A percentile compares a stretch with the other conserved stretches of the same genome.
phyloP scores from a whole-genome alignment of 2,113 vertebrate genomes.

The Bos javanicus region DNA sequence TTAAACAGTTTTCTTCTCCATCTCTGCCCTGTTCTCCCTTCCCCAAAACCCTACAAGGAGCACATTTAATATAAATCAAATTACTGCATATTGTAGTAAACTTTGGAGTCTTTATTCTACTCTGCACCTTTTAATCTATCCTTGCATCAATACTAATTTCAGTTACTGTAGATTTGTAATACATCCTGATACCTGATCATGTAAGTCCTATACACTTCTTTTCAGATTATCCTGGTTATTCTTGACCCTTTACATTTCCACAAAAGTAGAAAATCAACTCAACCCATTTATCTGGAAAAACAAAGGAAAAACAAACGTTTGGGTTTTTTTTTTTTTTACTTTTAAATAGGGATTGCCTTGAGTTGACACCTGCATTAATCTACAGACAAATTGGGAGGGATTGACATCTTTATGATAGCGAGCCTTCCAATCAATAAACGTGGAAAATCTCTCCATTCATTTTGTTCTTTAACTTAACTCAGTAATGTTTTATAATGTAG shows the following conservation, averaged over 20 bases:
- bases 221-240: neutral
- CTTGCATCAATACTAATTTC: neutral
- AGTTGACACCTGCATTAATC: neutral
- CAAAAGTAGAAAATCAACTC: neutral
- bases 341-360: neutral
- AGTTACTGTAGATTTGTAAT: neutral
- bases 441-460: neutral
- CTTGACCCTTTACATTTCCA: neutral
- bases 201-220: neutral
- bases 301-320: neutral
- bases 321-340: neutral
- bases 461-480: neutral
- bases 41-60: neutral
- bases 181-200: neutral
- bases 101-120: neutral
- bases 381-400: neutral
- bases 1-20: neutral
- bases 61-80: neutral
- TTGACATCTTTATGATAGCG: neutral
- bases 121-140: neutral
- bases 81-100: neutral
- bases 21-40: neutral
- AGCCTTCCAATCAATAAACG: neutral
- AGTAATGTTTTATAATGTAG: neutral
- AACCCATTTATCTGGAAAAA: neutral